Evolutionary conservation across 1,140 invertebrate species (phyloP), one percentile per base, ranked within the genome.

Genomic region (Rhagoletis pomonella): DNA sequence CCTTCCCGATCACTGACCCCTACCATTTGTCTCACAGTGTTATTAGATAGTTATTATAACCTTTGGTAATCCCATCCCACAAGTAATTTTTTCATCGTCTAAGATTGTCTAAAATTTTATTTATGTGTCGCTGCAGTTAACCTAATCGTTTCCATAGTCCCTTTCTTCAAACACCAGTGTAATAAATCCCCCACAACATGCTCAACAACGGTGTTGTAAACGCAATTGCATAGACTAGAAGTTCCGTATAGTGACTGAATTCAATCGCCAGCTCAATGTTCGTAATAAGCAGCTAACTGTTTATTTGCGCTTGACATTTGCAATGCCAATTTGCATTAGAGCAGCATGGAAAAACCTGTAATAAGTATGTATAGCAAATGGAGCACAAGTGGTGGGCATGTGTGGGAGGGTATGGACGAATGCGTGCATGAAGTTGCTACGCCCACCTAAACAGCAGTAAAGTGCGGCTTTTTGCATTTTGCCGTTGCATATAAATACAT

Each of bases 261-360:
- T 10, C 3, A 77, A 81, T 17, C 0, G 73, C 73, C 4, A 29
- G 7, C 47, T 81, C 17, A 81, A 19, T 19, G 14, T 2, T 17
- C 17, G 10, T 81, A 81, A 81, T 58, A 81, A 81, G 7, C 47
- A 81, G 17, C 47, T 81, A 81, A 81, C 73, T 55, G 47, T 81
- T 58, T 19, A 58, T 55, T 3, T 19, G 44, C 14, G 47, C n/a
- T 10, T 50, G 73, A 55, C 47, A 19, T 81, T 55, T 81, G 73
- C 47, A 81, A 81, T 55, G 73, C 6, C 5, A 81, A 81, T 81
- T 81, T 55, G 47, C 73, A 81, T 55, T 6, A 81, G 47, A 17
- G 47, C 73, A 17, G 17, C 73, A 73, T 17, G 44, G 44, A 29
- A 77, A 81, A 81, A 81, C 73, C 73, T 81, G 17, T 55, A 81